Conservation (phyloP, 2,797 vertebrate species). For the Sebastes diploproa region DNA sequence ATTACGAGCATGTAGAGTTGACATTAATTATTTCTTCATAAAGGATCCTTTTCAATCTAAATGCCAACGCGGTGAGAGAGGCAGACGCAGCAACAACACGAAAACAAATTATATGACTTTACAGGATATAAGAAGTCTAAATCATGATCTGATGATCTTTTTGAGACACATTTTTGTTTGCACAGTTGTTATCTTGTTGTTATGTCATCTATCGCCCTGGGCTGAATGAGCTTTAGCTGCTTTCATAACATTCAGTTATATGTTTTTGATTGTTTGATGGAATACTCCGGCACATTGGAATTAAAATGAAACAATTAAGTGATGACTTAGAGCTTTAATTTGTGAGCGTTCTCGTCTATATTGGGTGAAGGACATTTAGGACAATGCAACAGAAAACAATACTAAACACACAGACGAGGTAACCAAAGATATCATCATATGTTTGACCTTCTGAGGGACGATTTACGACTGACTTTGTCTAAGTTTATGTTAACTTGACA, state of each 20-base stretch:
- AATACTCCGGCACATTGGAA: not conserved
- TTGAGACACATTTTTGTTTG: not conserved
- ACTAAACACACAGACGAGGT: not conserved
- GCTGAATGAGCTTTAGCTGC: not conserved
- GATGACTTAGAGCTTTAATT: not conserved
- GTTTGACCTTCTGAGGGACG: not conserved
- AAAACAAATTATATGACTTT: not conserved
- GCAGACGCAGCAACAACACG: not conserved
- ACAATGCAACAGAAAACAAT: not conserved
- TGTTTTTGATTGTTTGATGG: not conserved
- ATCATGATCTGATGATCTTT: not conserved
- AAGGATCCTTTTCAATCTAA: not conserved
- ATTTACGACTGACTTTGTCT: not conserved
- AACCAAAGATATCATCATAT: not conserved
- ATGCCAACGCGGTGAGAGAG: not conserved
- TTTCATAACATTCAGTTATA: not conserved
- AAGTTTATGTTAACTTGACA: not conserved
- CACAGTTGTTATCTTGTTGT: not conserved
- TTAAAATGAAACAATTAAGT: not conserved
- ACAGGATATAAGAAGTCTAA: not conserved
- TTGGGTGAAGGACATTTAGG: not conserved
- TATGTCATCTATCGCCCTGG: not conserved
- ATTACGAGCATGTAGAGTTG: constrained; percentile 7
- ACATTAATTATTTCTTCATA: not conserved
- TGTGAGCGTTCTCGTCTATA: not conserved